Evolutionary conservation across 2,888 invertebrate genomes (phyloP).

Genomic region (Tinea semifulvella): DNA sequence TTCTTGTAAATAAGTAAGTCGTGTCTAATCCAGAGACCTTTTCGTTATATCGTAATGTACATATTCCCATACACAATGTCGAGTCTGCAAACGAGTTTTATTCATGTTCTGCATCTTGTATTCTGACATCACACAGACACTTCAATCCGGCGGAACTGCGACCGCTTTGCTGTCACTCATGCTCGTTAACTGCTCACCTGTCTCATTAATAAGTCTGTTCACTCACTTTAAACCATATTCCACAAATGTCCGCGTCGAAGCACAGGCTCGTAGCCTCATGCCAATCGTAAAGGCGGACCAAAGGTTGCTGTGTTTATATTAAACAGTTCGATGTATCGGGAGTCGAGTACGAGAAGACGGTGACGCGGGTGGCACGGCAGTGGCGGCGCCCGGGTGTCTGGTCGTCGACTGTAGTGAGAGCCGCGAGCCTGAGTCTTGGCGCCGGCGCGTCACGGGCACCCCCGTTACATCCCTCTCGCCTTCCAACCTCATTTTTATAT

Average conservation of each 20-base stretch:
- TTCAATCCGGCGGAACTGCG: conserved; percentile 38
- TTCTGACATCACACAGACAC: conserved; percentile 18
- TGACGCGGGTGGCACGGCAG: conserved; percentile 20
- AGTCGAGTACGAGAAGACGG: conserved; percentile 16
- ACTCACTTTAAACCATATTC: background rate
- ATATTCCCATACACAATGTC: background rate
- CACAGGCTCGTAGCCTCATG: conserved; percentile 23
- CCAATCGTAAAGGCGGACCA: conserved; percentile 19
- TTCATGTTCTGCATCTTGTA: conserved; percentile 7
- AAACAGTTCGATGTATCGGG: conserved; percentile 10
- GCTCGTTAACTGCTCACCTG: conserved; percentile 26
- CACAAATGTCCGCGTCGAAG: conserved; percentile 10
- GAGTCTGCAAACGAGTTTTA: background rate
- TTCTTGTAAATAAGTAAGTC: conserved; percentile 20
- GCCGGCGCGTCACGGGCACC: conserved; percentile 53
- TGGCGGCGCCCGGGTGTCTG: conserved; percentile 50
- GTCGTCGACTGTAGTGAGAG: conserved; percentile 38
- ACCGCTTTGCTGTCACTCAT: conserved; percentile 36
- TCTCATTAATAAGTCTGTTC: conserved; percentile 13
- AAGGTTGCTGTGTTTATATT: background rate
- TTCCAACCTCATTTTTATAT: conserved; percentile 58
- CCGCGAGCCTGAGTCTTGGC: conserved; percentile 40
- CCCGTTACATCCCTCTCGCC: conserved; percentile 40
- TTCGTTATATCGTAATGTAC: background rate
- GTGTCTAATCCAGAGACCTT: background rate